These are phyloP conservation scores for Drosophila lacertosa DNA, from an alignment of 1,140 invertebrate species.

Conservation along the genomic window DNA sequence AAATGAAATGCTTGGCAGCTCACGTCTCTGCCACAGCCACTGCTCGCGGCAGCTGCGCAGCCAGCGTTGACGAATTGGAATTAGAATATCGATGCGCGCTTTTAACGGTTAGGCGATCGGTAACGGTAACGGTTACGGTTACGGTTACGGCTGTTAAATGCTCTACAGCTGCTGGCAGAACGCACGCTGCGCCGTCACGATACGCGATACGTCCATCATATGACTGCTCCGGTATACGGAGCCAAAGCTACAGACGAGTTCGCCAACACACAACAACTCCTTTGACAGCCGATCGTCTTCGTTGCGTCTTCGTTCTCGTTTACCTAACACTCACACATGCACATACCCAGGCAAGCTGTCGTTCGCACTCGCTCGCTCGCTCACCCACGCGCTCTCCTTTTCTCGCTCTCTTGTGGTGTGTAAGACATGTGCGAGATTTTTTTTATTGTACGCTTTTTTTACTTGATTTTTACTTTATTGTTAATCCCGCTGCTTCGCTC, in stretches of 20 bases:
- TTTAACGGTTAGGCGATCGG: constrained; percentile 24
- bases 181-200: constrained; percentile 40
- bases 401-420: constrained; percentile 5
- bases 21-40: constrained; percentile 58
- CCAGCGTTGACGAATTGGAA: constrained; percentile 29
- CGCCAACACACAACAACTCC: constrained; percentile 35
- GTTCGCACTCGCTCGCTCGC: neutral
- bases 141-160: constrained; percentile 6
- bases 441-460: constrained; percentile 34
- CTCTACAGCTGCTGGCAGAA: constrained; percentile 8
- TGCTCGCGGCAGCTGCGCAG: constrained; percentile 43
- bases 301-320: constrained; percentile 2
- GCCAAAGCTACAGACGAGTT: constrained; percentile 20
- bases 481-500: constrained; percentile 61
- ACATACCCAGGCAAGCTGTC: neutral
- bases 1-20: constrained; percentile 72
- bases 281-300: constrained; percentile 40
- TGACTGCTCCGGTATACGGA: constrained; percentile 40
- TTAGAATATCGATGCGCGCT: constrained; percentile 24
- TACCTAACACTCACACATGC: constrained; percentile 4
- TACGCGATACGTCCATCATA: constrained; percentile 58
- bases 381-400: constrained; percentile 2
- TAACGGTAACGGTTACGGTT: constrained; percentile 28
- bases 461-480: constrained; percentile 17
- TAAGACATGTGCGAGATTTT: constrained; percentile 25